These are phyloP conservation scores for Amphiura filiformis DNA, from an alignment of 35 echinoderm and acorn worm species.

Conservation along the genomic window DNA sequence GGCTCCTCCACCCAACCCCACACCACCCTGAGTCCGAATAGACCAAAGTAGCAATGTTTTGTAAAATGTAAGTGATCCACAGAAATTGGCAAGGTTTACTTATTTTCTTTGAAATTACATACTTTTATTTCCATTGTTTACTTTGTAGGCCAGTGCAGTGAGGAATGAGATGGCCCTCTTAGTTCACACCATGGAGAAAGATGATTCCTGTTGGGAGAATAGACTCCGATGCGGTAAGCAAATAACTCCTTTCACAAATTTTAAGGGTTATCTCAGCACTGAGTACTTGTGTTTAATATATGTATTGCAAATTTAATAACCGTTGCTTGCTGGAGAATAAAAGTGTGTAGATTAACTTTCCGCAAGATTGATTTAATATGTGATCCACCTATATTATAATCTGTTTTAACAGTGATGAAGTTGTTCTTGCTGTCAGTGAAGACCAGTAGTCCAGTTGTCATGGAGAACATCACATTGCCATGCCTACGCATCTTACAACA, in stretches of 20 bases:
- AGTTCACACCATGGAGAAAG: slow-evolving; percentile 69
- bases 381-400: too few species aligned
- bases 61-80: too few species aligned
- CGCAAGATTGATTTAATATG: too few species aligned
- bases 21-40: too few species aligned
- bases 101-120: too few species aligned
- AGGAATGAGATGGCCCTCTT: slow-evolving; percentile 92
- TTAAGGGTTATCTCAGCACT: not conserved
- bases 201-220: slow-evolving; percentile 95
- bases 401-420: slow-evolving; percentile 92
- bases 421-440: slow-evolving; percentile 91
- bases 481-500: slow-evolving; percentile 92
- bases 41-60: too few species aligned
- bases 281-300: not conserved
- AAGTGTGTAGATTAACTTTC: not conserved
- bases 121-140: too few species aligned
- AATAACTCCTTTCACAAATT: not conserved
- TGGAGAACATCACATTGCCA: slow-evolving; percentile 97
- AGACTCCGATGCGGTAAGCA: slow-evolving; percentile 95
- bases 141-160: slow-evolving; percentile 70
- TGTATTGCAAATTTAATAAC: not conserved
- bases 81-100: too few species aligned
- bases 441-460: slow-evolving; percentile 90
- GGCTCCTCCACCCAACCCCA: too few species aligned
- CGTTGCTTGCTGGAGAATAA: not conserved